These are phyloP conservation scores for Andinoacara biseriatus DNA, from an alignment of 2,113 vertebrate species.

Conservation along the genomic window DNA sequence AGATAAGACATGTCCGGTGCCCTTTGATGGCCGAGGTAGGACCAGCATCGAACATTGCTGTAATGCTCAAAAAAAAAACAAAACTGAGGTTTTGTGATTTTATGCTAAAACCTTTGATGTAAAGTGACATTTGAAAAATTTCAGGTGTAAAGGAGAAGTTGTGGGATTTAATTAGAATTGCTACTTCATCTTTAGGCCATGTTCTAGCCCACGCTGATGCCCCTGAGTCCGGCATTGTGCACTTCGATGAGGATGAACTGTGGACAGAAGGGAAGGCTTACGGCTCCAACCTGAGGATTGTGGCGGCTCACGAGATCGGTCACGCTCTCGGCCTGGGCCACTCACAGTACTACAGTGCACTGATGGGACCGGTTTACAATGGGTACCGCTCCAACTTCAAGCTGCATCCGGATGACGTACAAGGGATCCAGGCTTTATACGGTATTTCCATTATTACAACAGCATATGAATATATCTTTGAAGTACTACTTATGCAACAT, in stretches of 20 bases:
- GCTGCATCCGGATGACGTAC: slow-evolving; percentile 85
- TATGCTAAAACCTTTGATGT: not conserved
- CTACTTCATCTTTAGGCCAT: slow-evolving; percentile 68
- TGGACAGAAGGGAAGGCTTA: slow-evolving; percentile 84
- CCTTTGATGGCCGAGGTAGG: slow-evolving; percentile 79
- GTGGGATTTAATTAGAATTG: not conserved
- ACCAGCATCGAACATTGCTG: not conserved
- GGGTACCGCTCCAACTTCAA: slow-evolving; percentile 83
- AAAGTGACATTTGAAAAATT: not conserved
- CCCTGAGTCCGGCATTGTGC: slow-evolving; percentile 85
- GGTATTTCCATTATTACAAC: slow-evolving; percentile 64
- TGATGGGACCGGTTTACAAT: slow-evolving; percentile 87
- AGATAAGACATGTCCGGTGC: slow-evolving; percentile 74
- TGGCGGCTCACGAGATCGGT: slow-evolving; percentile 88
- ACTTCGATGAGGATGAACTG: slow-evolving; percentile 85
- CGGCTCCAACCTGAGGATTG: slow-evolving; percentile 86
- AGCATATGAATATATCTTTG: not conserved
- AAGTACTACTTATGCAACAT: not conserved
- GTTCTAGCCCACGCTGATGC: slow-evolving; percentile 87
- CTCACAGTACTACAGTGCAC: slow-evolving; percentile 79
- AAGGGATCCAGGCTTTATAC: slow-evolving; percentile 86
- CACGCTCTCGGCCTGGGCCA: slow-evolving; percentile 89
- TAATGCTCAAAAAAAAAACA: not conserved
- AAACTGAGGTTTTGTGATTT: not conserved
- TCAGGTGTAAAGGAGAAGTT: not conserved